phyloP scores from a whole-genome alignment of 1,140 invertebrate genomes.

The Anoplolepis gracilipes region DNA sequence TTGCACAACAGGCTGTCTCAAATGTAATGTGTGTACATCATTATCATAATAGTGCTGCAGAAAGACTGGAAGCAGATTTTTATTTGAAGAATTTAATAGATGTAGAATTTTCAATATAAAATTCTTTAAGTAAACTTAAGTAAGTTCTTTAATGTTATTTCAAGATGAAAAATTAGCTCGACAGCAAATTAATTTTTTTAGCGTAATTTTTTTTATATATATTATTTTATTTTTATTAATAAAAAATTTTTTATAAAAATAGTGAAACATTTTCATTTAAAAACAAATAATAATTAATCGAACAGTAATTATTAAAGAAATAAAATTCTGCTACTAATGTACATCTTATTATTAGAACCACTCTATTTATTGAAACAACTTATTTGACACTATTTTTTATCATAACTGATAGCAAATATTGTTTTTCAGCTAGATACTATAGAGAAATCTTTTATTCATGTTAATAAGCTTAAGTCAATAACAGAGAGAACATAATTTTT shows the following conservation, averaged over 20 bases:
- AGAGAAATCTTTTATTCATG: background rate
- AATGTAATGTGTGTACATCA: constrained; percentile 19
- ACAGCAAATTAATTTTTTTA: background rate
- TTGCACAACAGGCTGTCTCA: constrained; percentile 26
- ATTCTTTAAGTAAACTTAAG: background rate
- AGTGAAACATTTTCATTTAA: background rate
- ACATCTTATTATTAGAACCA: background rate
- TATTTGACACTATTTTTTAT: constrained; percentile 22
- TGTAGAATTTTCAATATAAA: background rate
- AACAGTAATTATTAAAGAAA: constrained; percentile 2
- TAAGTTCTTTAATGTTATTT: background rate
- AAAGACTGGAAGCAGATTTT: background rate
- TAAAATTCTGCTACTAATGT: background rate
- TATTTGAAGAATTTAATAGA: background rate
- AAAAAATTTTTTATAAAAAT: background rate
- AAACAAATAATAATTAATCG: constrained; percentile 12
- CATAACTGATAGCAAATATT: background rate
- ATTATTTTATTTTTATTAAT: background rate
- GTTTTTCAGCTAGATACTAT: background rate
- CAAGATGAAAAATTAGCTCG: background rate
- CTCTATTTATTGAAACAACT: constrained; percentile 24
- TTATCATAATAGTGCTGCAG: background rate
- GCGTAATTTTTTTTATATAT: background rate
- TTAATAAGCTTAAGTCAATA: background rate
- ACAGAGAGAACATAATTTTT: constrained; percentile 4